phyloP scores from a whole-genome alignment of 2,113 vertebrate species.

The Choloepus hoffmanni region DNA sequence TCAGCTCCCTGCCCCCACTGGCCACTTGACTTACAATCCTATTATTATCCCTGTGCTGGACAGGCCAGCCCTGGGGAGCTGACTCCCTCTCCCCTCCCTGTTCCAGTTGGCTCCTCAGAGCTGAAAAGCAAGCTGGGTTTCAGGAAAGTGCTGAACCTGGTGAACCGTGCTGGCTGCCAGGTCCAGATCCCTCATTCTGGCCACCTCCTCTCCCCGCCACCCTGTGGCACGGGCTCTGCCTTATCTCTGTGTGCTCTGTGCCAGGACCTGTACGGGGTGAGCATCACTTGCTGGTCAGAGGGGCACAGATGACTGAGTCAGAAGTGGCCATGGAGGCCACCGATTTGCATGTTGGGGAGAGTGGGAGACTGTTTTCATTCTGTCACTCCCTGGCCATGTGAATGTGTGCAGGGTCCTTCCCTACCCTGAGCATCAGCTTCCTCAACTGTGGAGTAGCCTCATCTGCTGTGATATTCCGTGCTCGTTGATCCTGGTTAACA shows the following conservation, averaged over 20 bases:
- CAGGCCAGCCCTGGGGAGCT: background rate
- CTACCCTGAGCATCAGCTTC: background rate
- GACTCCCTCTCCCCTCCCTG: background rate
- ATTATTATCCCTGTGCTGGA: background rate
- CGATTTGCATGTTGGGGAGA: rapidly evolving
- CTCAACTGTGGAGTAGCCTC: background rate
- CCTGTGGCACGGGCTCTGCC: background rate
- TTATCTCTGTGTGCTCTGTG: background rate
- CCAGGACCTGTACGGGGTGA: background rate
- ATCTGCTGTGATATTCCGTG: background rate
- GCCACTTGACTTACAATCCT: background rate
- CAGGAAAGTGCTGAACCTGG: background rate
- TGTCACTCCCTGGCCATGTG: rapidly evolving
- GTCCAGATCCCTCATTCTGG: background rate
- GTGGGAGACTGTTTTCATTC: background rate
- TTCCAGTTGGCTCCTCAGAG: background rate
- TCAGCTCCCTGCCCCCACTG: background rate
- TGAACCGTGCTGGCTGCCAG: background rate
- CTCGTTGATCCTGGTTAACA: background rate
- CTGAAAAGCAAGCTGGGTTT: background rate
- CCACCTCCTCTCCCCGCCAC: background rate
- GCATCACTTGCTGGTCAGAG: background rate
- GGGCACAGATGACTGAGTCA: background rate
- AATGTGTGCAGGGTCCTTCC: background rate
- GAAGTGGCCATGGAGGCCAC: rapidly evolving